A percentile compares a stretch with the other conserved stretches of the same genome.
These are phyloP conservation scores for Pseudorasbora parva DNA, from an alignment of 2,113 vertebrate species.

Conservation along the genomic window DNA sequence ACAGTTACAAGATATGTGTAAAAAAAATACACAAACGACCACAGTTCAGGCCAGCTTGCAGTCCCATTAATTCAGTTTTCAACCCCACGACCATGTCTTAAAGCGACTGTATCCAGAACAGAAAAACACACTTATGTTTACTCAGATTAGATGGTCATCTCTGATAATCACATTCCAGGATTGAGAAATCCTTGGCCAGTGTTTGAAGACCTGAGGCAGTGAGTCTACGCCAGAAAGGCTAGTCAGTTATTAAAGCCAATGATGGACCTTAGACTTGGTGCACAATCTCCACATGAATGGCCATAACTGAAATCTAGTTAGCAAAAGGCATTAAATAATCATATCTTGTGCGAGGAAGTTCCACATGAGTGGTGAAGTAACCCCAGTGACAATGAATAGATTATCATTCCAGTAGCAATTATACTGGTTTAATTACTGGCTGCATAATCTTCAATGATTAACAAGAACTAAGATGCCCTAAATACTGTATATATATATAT, in stretches of 20 bases:
- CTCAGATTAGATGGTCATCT: slow-evolving; percentile 5
- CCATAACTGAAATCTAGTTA: slow-evolving; percentile 4
- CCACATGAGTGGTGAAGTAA: slow-evolving; percentile 17
- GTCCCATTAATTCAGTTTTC: not conserved
- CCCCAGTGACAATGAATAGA: slow-evolving; percentile 7
- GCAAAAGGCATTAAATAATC: not conserved
- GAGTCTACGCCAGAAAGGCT: slow-evolving; percentile 1
- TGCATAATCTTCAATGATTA: not conserved
- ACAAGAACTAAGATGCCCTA: not conserved
- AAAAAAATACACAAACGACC: not conserved
- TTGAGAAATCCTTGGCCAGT: not conserved
- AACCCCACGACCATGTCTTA: not conserved
- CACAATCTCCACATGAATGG: not conserved
- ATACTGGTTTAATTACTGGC: slow-evolving; percentile 6
- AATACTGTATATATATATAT: no score
- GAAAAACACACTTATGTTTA: not conserved
- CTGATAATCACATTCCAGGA: not conserved
- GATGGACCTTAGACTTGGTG: not conserved
- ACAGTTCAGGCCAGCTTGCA: not conserved
- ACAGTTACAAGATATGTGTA: not conserved
- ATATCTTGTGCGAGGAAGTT: not conserved
- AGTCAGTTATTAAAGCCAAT: not conserved
- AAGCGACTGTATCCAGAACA: not conserved
- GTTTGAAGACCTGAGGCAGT: not conserved
- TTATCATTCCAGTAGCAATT: not conserved